Percentiles rank a stretch among this genome's conserved stretches.
These are phyloP conservation scores for Mesocentrotus franciscanus DNA, from an alignment of 53 echinoderm and acorn worm genomes.

Conservation along the genomic window DNA sequence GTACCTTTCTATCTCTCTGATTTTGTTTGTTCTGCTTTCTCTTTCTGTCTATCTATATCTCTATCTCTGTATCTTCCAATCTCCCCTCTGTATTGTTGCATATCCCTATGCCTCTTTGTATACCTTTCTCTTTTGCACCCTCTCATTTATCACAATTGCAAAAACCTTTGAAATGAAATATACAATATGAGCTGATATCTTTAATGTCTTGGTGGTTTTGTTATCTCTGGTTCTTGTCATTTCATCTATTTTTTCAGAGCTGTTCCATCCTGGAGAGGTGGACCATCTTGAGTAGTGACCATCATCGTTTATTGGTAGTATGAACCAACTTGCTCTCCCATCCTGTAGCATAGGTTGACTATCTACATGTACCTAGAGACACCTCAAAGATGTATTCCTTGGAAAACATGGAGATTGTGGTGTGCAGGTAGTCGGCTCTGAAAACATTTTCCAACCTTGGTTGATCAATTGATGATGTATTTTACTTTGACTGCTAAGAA, in stretches of 20 bases:
- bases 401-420: neutral
- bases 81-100: too few species aligned
- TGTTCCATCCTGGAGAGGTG: constrained; percentile 92
- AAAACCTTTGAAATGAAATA: too few species aligned
- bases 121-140: neutral
- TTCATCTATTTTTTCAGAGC: constrained; percentile 71
- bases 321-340: neutral
- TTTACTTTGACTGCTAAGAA: too few species aligned
- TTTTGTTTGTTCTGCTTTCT: neutral
- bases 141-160: neutral
- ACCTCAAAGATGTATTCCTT: neutral
- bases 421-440: neutral
- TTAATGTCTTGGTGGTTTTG: too few species aligned
- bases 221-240: too few species aligned
- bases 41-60: neutral
- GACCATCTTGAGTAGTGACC: constrained; percentile 65
- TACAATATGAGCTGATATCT: too few species aligned
- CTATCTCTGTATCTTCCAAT: neutral
- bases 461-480: too few species aligned
- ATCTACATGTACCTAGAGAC: neutral
- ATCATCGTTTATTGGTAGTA: neutral
- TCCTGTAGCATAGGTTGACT: neutral
- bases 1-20: neutral
- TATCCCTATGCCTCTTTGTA: too few species aligned
- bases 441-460: neutral